phyloP scores from a whole-genome alignment of 2,113 vertebrate genomes.

The Equus quagga region DNA sequence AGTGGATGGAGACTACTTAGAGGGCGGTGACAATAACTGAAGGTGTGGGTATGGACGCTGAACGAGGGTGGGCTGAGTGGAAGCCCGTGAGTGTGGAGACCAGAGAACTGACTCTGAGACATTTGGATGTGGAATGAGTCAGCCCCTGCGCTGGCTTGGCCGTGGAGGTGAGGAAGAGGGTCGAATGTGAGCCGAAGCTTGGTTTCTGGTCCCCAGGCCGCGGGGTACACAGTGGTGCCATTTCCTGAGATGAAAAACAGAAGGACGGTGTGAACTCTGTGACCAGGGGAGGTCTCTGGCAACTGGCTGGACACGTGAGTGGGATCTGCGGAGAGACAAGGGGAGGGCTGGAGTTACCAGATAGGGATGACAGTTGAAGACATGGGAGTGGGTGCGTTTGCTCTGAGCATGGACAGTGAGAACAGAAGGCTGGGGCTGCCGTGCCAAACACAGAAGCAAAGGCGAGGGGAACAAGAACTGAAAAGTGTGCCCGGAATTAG shows the following conservation, averaged over 20 bases:
- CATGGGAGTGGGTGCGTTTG: fast-evolving
- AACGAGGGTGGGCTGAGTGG: neutral
- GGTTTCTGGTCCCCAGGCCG: fast-evolving
- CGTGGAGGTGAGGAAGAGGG: neutral
- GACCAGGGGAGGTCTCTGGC: neutral
- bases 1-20: fast-evolving
- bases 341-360: fast-evolving
- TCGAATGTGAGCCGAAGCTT: neutral
- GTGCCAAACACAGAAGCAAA: fast-evolving
- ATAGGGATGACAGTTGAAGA: neutral
- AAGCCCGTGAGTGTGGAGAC: fast-evolving
- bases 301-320: fast-evolving
- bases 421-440: neutral
- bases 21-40: fast-evolving
- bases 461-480: fast-evolving
- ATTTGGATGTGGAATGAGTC: fast-evolving
- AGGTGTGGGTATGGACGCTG: neutral
- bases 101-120: neutral
- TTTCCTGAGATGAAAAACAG: fast-evolving
- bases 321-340: neutral
- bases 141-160: neutral
- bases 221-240: fast-evolving
- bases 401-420: neutral
- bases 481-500: fast-evolving
- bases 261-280: fast-evolving